These are phyloP conservation scores for Trichosurus vulpecula DNA, from an alignment of 2,797 vertebrate genomes.

Conservation along the genomic window DNA sequence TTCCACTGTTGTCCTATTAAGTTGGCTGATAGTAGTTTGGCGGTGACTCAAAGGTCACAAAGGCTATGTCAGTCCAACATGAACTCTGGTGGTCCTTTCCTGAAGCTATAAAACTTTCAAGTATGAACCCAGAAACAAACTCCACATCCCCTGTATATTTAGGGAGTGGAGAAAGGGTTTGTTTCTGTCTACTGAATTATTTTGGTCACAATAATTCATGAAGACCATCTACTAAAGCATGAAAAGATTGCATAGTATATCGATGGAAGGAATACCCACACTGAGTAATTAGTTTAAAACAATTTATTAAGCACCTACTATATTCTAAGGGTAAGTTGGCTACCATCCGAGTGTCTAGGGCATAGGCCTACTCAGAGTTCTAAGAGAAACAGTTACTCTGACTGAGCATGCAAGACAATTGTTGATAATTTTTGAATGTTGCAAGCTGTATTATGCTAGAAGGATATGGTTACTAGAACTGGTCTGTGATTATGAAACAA, in stretches of 20 bases:
- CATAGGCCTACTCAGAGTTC: background rate
- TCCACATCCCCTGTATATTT: background rate
- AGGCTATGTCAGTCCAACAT: background rate
- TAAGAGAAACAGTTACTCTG: background rate
- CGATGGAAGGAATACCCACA: background rate
- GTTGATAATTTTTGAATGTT: background rate
- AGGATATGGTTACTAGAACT: background rate
- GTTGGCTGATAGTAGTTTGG: background rate
- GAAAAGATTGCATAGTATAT: background rate
- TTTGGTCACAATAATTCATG: constrained; percentile 17
- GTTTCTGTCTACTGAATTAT: background rate
- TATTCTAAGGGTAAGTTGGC: background rate
- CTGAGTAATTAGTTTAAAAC: background rate
- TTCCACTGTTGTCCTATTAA: background rate
- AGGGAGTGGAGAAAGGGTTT: background rate
- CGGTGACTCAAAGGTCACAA: background rate
- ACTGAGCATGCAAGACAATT: background rate
- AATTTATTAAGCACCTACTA: background rate
- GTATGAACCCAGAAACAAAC: background rate
- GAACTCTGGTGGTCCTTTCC: background rate
- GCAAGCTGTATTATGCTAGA: background rate
- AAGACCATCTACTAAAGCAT: background rate
- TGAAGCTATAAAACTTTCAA: background rate
- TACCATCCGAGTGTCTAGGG: background rate
- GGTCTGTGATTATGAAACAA: background rate